Base-by-base conservation (phyloP, 1,140 invertebrate species). In the Dinoponera quadriceps region DNA sequence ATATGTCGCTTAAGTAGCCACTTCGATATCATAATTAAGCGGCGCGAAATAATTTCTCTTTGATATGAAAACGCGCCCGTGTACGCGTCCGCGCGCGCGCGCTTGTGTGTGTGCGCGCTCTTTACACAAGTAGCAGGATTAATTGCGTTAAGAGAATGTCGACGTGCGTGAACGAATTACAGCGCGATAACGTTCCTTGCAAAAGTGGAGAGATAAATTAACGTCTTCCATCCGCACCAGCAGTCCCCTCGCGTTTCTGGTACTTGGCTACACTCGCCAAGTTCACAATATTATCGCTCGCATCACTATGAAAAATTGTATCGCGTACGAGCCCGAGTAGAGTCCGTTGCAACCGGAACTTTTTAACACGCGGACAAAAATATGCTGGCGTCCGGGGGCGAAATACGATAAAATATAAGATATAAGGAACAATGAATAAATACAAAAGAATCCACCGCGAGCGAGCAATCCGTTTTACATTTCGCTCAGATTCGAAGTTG, bases 201-300 rank as follows among this genome's bases (percentile, higher is more conserved):
- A 80, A 80, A 80, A 80, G 75, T 71, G 75, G 65, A 44, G 75
- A 78, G 51, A 80, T 80, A 80, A 80, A 80, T 80, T 80, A 80
- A 57, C 33, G 75, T 69, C 75, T 80, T 80, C 65, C 75, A 80
- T 80, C 75, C 65, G 29, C 65, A 71, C 75, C 65, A 71, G 68
- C 66, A 57, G 51, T 80, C n/a, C 51, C 22, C 75, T 44, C 69
- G 75, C 63, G 49, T 78, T 78, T 78, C 75, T 78, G 75, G 75
- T 57, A 69, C 51, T 80, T 71, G 38, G 38, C 38, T 69, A 71
- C 54, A 71, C 75, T 80, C 33, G 65, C 75, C 74, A 71, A 80
- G 65, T 80, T 80, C 75, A 69, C 75, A 80, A 80, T 80, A 80
- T 80, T 80, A 80, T 80, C 65, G 75, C 65, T 48, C 65, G 75